Percentiles rank a stretch among this genome's conserved stretches.
Evolutionary conservation across 2,113 vertebrate genomes (phyloP).

Genomic region (Tretioscincus oriximinensis): DNA sequence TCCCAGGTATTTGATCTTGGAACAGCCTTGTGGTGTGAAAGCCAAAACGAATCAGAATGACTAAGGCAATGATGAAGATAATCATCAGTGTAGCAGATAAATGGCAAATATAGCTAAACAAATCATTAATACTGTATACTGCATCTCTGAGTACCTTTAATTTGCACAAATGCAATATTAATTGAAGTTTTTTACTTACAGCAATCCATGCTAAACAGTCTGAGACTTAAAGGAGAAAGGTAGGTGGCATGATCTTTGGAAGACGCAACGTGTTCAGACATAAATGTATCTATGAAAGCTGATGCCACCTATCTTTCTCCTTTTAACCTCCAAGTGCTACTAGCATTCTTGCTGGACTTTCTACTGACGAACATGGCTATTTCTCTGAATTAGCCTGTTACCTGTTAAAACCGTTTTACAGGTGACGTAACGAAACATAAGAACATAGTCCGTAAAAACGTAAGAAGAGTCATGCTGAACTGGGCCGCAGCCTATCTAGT

Average conservation of each 20-base stretch:
- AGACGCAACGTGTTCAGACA: no score
- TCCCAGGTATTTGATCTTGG: neutral
- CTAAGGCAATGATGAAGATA: neutral
- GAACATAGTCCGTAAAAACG: neutral
- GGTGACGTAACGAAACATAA: neutral
- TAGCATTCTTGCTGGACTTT: no score
- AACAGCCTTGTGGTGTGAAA: neutral
- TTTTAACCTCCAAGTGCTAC: no score
- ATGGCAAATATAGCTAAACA: neutral
- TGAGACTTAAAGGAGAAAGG: no score
- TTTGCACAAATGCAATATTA: no score
- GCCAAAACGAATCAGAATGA: slow-evolving; percentile 26
- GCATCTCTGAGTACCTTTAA: neutral
- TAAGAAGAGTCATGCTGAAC: neutral
- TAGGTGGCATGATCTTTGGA: no score
- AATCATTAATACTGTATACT: neutral
- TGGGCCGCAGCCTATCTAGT: no score
- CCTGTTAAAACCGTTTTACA: neutral
- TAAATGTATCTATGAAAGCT: no score
- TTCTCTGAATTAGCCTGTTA: no score
- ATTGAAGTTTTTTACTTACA: neutral
- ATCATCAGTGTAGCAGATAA: neutral
- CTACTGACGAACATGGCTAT: no score
- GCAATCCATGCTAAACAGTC: neutral
- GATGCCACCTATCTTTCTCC: no score